Conservation (phyloP, 2,113 vertebrate genomes). For the Pionites leucogaster region DNA sequence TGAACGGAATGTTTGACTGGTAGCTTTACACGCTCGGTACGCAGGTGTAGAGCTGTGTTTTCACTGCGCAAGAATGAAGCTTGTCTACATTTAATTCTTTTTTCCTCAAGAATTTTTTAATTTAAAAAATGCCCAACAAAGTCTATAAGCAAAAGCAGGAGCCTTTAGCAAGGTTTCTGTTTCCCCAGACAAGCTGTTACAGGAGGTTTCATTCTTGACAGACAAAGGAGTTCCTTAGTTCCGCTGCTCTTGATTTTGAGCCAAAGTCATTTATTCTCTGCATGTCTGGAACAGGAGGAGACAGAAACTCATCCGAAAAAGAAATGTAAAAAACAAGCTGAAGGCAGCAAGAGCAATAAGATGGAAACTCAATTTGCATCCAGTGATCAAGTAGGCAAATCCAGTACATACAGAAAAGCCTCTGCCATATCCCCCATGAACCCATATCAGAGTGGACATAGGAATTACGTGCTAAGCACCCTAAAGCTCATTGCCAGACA, state of each 20-base stretch:
- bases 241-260: background rate
- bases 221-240: background rate
- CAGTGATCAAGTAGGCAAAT: background rate
- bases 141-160: background rate
- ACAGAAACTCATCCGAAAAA: background rate
- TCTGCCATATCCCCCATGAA: background rate
- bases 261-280: background rate
- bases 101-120: background rate
- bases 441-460: fast-evolving
- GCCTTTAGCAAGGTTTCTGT: background rate
- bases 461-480: background rate
- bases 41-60: background rate
- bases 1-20: background rate
- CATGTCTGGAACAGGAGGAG: background rate
- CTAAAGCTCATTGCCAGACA: background rate
- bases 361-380: constrained; percentile 52
- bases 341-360: background rate
- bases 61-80: background rate
- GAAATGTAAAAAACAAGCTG: background rate
- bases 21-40: background rate
- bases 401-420: background rate
- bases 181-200: background rate
- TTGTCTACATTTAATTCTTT: background rate
- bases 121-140: background rate
- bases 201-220: background rate